These are phyloP conservation scores for Drosophila repletoides DNA, from an alignment of 1,140 invertebrate species.

Conservation along the genomic window DNA sequence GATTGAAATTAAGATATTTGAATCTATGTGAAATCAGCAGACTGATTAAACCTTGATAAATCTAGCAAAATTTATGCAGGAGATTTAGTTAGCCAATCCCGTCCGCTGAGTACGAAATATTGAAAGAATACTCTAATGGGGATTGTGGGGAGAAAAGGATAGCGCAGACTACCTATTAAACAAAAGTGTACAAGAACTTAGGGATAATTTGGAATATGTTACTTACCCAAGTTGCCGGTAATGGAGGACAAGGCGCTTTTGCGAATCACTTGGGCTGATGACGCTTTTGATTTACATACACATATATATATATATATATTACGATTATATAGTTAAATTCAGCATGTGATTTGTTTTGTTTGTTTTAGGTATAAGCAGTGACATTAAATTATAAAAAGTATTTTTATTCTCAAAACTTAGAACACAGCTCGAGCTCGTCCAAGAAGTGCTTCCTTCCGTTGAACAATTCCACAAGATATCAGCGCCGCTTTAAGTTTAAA, in stretches of 20 bases:
- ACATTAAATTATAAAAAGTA: slow-evolving; percentile 39
- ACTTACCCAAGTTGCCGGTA: slow-evolving; percentile 82
- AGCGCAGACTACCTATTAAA: slow-evolving; percentile 54
- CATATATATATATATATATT: slow-evolving; percentile 73
- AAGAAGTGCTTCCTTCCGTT: slow-evolving; percentile 4
- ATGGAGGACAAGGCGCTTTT: slow-evolving; percentile 82
- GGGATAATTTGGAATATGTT: slow-evolving; percentile 51
- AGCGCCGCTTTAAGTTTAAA: slow-evolving; percentile 25
- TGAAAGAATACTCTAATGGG: not conserved
- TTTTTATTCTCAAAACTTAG: not conserved
- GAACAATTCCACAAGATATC: slow-evolving; percentile 21
- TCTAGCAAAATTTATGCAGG: slow-evolving; percentile 4
- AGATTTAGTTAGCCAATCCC: not conserved
- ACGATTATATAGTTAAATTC: slow-evolving; percentile 64
- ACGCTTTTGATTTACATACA: slow-evolving; percentile 81
- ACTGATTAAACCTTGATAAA: not conserved
- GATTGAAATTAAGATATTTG: not conserved
- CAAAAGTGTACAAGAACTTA: slow-evolving; percentile 53
- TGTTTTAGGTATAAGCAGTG: slow-evolving; percentile 47
- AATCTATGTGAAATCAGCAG: not conserved
- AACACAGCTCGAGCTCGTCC: not conserved
- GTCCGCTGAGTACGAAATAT: slow-evolving; percentile 1
- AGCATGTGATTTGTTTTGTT: slow-evolving; percentile 66
- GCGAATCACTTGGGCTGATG: slow-evolving; percentile 82
- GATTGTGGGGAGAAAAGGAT: not conserved